Percentiles rank a stretch among this genome's conserved stretches.
Conservation (phyloP, 1,140 invertebrate species). For the Diorhabda carinulata region DNA sequence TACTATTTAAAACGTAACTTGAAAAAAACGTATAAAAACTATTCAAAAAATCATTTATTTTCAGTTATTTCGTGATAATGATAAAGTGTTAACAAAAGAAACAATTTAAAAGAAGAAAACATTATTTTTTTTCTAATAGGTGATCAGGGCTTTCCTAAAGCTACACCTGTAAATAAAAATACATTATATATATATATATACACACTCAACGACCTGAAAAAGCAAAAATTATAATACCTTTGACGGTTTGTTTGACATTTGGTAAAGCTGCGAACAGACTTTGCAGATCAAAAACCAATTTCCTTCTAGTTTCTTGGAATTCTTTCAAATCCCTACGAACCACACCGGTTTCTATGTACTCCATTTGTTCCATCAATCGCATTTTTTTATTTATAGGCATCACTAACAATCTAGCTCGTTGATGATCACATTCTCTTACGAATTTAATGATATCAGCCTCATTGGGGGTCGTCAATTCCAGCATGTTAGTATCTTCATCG, state of each 20-base stretch:
- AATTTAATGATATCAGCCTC: neutral
- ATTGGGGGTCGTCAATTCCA: neutral
- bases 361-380: constrained; percentile 5
- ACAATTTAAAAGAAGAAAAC: too few species aligned
- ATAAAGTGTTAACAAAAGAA: too few species aligned
- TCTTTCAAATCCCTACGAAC: neutral
- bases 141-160: too few species aligned
- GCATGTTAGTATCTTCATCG: neutral
- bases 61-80: too few species aligned
- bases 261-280: neutral
- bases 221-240: neutral
- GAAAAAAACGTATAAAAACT: too few species aligned
- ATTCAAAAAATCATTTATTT: too few species aligned
- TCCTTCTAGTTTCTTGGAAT: constrained; percentile 5
- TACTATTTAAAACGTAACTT: too few species aligned
- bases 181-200: too few species aligned
- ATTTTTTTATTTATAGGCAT: neutral
- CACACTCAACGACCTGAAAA: too few species aligned
- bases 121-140: too few species aligned
- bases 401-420: neutral
- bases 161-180: too few species aligned
- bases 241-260: neutral
- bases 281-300: constrained; percentile 4
- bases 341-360: neutral
- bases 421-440: neutral